Conservation (phyloP, 2,797 vertebrate genomes). For the Glyptemys insculpta region DNA sequence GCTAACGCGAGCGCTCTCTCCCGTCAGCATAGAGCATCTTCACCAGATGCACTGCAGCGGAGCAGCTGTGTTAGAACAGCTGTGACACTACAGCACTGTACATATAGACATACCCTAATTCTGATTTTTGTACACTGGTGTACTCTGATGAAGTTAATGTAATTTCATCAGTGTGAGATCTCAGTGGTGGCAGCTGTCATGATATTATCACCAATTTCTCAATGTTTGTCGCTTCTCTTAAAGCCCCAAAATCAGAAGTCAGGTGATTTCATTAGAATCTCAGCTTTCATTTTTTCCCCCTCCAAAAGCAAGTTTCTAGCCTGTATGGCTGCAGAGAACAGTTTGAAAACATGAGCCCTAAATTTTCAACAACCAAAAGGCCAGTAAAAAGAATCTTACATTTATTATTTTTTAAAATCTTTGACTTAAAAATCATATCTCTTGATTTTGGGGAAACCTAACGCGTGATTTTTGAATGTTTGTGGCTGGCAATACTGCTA, state of each 20-base stretch:
- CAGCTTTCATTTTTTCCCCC: not conserved
- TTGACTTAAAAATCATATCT: not conserved
- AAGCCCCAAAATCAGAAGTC: not conserved
- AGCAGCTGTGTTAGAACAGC: no score
- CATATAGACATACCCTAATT: not conserved
- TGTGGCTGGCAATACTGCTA: not conserved
- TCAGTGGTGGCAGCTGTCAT: fast-evolving
- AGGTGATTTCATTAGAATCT: not conserved
- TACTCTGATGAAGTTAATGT: not conserved
- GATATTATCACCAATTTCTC: not conserved
- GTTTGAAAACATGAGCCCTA: not conserved
- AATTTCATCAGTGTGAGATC: not conserved
- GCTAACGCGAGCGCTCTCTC: no score
- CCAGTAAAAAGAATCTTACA: not conserved
- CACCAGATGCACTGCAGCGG: no score
- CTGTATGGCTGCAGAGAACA: not conserved
- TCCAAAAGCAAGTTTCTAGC: not conserved
- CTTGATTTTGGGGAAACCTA: not conserved
- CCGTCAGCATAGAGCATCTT: no score
- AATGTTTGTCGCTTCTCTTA: not conserved
- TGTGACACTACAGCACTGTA: no score
- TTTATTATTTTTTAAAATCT: not conserved
- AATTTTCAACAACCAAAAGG: not conserved
- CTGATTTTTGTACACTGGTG: not conserved
- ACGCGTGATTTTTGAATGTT: not conserved